Percentiles rank a stretch among this genome's conserved stretches.
Conservation (phyloP, 2,888 invertebrate species). For the Encarsia formosa region DNA sequence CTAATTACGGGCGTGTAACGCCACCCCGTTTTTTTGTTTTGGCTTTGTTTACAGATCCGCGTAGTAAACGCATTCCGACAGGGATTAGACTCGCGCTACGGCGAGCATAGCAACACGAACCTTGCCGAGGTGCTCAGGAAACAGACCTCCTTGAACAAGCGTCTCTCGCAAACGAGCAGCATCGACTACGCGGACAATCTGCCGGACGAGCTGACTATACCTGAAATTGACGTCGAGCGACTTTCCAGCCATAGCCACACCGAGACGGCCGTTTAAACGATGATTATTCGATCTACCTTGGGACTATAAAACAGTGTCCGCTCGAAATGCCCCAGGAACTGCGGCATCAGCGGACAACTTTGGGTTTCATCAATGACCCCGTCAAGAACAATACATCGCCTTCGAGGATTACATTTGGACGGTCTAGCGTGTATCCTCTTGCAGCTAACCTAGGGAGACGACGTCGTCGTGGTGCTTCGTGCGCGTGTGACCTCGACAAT, state of each 20-base stretch:
- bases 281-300: no score
- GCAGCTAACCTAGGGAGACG: no score
- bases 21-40: constrained; percentile 18
- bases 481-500: no score
- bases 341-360: no score
- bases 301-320: no score
- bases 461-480: no score
- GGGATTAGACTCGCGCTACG: constrained; percentile 66
- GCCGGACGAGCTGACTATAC: constrained; percentile 83
- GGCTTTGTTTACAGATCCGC: constrained; percentile 79
- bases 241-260: constrained; percentile 91
- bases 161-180: constrained; percentile 87
- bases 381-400: no score
- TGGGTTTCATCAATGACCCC: no score
- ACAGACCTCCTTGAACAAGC: constrained; percentile 88
- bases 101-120: constrained; percentile 88
- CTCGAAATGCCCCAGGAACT: no score
- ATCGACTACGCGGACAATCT: constrained; percentile 88
- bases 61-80: constrained; percentile 99
- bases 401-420: no score
- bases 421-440: no score
- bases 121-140: constrained; percentile 90
- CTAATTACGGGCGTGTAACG: constrained; percentile 25
- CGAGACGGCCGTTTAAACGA: constrained; percentile 80
- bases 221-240: constrained; percentile 88